phyloP scores from a whole-genome alignment of 2,888 invertebrate genomes.

The Pyralis farinalis region DNA sequence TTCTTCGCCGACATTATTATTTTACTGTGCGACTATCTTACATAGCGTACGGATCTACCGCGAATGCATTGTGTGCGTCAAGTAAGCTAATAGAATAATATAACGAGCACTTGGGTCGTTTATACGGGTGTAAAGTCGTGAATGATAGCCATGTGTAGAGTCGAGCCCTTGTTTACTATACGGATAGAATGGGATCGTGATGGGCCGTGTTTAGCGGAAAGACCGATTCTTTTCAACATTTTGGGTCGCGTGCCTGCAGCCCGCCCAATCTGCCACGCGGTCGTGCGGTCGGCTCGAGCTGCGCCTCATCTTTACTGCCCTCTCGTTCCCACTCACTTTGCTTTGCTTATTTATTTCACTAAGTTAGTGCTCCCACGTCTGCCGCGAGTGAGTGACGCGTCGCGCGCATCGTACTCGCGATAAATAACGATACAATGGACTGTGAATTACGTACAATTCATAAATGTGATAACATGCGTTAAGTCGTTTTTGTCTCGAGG shows the following conservation, averaged over 20 bases:
- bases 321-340: constrained; percentile 59
- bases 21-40: too few relatives aligned
- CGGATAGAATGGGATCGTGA: too few relatives aligned
- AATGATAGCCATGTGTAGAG: too few relatives aligned
- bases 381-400: constrained; percentile 56
- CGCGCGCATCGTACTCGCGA: constrained; percentile 33
- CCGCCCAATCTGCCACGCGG: constrained; percentile 13
- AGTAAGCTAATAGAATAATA: too few relatives aligned
- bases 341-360: constrained; percentile 51
- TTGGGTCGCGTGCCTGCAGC: constrained; percentile 22
- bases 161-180: too few relatives aligned
- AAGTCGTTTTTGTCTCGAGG: constrained; percentile 28
- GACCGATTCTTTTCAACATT: constrained; percentile 5
- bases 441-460: constrained; percentile 40
- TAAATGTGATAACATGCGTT: constrained; percentile 35
- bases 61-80: too few relatives aligned
- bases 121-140: too few relatives aligned
- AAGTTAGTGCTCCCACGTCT: constrained; percentile 60
- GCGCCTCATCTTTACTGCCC: constrained; percentile 39
- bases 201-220: too few relatives aligned
- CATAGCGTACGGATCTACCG: too few relatives aligned
- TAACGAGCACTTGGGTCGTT: too few relatives aligned
- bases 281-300: constrained; percentile 17
- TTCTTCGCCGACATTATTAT: too few relatives aligned
- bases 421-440: constrained; percentile 46